Base-by-base conservation (phyloP, 2,888 invertebrate genomes). In the Herminia tarsipennalis region DNA sequence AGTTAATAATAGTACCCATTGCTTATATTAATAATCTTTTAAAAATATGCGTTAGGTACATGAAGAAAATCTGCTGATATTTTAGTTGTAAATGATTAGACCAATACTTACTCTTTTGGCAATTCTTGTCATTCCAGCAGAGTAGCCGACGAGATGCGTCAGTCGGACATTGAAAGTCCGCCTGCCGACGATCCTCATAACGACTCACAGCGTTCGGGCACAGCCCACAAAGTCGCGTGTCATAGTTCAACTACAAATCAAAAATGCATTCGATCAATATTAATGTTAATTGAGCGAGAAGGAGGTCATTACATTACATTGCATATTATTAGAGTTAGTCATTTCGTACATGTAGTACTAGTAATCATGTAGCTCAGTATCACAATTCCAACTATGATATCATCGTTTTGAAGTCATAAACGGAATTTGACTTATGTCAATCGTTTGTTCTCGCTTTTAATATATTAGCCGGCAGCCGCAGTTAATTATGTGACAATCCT, bases 111-210 rank as follows among this genome's bases (percentile, higher is more conserved):
- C 94, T 84, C 88, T 93, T 95, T 83, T 97, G 97, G 74, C 97
- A 98, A 73, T 94, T 86, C 37, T 94, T 93, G 62, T 93, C 93
- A 78, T 95, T 96, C 98, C 98, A 98, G 83, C 98, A 98, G 18
- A 95, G 90, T 41, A 93, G 83, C 6, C 92, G 88, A 10, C 91
- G 91, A 40, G 78, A 78, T 16, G 81, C 69, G 53, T 86, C 88
- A 1, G 81, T 67, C 1, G 86, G 88, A 37, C 88, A 90, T 58
- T 81, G 80, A 32, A 37, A 28, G 22, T 66, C 61, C 1, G 73
- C 51, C 51, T 70, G 77, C 25, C 76, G 70, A 53, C 70, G 76
- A 50, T 81, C 81, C 32, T 81, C 73, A 34, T 73, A 67, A 1
- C 85, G 82, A 56, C 83, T 81, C 56, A 81, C 79, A 13, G 84